Evolutionary conservation across 2,888 invertebrate genomes (phyloP), one percentile per base, ranked within the genome.

Genomic region (Pogonocherus hispidulus): DNA sequence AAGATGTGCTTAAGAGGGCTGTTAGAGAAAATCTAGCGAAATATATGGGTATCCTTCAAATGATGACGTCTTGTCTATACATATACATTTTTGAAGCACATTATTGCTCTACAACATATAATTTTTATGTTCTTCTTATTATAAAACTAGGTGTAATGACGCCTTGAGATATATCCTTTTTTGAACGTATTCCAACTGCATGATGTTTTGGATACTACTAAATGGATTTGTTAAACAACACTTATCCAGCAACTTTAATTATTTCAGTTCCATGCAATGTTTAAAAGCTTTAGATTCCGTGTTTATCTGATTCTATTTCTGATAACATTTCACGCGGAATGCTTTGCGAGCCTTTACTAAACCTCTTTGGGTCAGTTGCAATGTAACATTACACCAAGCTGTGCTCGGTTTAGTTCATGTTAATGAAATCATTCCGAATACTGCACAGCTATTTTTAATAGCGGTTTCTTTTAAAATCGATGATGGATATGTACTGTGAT

Each of bases 251-350:
- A 70, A 72, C 55, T 73, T 76, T 70, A 73, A 76, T 74, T 76
- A 71, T 63, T 74, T 72, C 70, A 63, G 72, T 72, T 74, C 51
- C 73, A 73, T 71, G 71, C 74, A 71, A 75, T 76, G 73, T 72
- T 77, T 69, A 71, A 74, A 74, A 74, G 76, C 73, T 76, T 73
- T 69, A 75, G 71, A 78, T 79, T 78, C 77, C 78, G 76, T 77
- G 79, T 73, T 80, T 75, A 77, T 77, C 76, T 72, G 80, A 78
- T 79, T 82, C 79, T 80, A 79, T 80, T 80, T 79, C 76, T 77
- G 81, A 81, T 81, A 81, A 79, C 75, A 74, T 68, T 75, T 78
- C 69, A 73, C 74, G 72, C 66, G 51, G 70, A 65, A 67, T 55
- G 70, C 63, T 72, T 69, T 62, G 67, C 74, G 69, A 71, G 69